Evolutionary conservation across 2,113 vertebrate species (phyloP).

Genomic region (Rhinoderma darwinii): DNA sequence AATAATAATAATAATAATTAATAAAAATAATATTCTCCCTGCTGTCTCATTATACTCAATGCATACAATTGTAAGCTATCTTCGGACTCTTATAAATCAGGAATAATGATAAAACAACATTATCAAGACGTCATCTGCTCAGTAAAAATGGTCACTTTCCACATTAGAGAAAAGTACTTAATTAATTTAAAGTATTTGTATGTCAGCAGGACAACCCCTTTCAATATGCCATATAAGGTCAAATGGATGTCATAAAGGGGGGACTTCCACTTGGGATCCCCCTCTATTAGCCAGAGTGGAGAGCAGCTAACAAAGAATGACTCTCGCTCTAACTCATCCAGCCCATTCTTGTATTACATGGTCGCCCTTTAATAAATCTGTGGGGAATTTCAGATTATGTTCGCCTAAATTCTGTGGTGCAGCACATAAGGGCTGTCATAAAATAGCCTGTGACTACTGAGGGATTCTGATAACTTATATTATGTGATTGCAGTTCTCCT

Average conservation of each 20-base stretch:
- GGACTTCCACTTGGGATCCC: background rate
- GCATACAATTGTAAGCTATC: background rate
- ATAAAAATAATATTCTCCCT: background rate
- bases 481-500: background rate
- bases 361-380: background rate
- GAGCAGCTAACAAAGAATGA: background rate
- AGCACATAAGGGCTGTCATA: too few species aligned
- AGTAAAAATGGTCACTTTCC: background rate
- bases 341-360: background rate
- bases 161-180: background rate
- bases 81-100: background rate
- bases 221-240: background rate
- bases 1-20: too few species aligned
- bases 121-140: background rate
- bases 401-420: background rate
- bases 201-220: background rate
- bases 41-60: background rate
- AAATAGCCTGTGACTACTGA: too few species aligned
- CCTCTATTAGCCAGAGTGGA: background rate
- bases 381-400: background rate
- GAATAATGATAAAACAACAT: background rate
- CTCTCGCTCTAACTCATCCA: background rate
- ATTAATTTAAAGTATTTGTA: background rate
- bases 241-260: background rate
- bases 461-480: too few species aligned